phyloP scores from a whole-genome alignment of 2,888 invertebrate genomes.

The Dynastes tityus region DNA sequence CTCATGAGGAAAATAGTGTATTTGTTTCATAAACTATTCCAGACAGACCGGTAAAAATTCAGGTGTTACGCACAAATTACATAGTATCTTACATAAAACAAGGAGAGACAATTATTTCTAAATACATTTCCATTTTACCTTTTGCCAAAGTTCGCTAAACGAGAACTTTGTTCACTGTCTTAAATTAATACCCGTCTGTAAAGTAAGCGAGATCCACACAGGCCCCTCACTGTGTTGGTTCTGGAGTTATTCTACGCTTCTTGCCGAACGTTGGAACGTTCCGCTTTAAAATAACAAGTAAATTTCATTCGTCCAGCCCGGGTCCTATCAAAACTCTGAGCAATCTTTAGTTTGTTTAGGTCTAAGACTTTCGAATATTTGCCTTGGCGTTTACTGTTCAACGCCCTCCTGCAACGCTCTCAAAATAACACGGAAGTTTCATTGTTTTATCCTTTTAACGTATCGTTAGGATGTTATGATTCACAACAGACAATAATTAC shows the following conservation, averaged over 20 bases:
- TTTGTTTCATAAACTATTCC: too few relatives aligned
- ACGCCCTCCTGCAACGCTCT: neutral
- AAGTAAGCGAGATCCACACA: neutral
- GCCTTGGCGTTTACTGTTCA: conserved; percentile 16
- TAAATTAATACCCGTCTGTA: neutral
- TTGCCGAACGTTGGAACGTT: neutral
- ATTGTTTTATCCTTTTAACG: conserved; percentile 11
- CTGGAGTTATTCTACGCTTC: neutral
- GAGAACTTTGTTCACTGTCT: neutral
- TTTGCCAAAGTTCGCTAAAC: neutral
- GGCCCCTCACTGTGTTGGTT: neutral
- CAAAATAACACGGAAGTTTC: conserved; percentile 16
- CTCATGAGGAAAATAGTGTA: too few relatives aligned
- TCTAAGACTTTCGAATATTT: conserved; percentile 33
- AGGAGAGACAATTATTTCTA: neutral
- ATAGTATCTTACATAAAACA: too few relatives aligned
- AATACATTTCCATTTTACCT: neutral
- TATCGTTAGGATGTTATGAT: neutral
- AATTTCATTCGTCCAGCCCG: neutral
- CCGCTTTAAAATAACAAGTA: conserved; percentile 14
- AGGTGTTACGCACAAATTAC: too few relatives aligned
- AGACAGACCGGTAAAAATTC: too few relatives aligned
- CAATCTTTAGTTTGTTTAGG: conserved; percentile 44
- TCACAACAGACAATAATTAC: conserved; percentile 4
- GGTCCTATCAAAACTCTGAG: conserved; percentile 35